Evolutionary conservation across 2,797 vertebrate species (phyloP).

Genomic region (Spheniscus humboldti): DNA sequence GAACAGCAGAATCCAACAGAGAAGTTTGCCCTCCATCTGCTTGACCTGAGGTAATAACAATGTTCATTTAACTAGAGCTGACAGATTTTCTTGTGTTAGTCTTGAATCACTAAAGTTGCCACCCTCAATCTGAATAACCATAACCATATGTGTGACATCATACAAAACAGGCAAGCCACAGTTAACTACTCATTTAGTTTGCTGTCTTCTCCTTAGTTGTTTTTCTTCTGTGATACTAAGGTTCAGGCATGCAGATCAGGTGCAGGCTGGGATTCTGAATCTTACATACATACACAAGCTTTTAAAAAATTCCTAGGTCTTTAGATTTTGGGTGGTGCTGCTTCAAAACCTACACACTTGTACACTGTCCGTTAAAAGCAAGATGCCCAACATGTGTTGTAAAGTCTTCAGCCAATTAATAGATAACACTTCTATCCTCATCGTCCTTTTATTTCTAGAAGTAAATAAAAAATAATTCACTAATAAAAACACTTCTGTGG

Average conservation of each 20-base stretch:
- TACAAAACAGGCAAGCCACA: neutral
- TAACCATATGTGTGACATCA: slow-evolving; percentile 74
- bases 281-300: neutral
- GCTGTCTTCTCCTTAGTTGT: neutral
- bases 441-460: neutral
- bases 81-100: slow-evolving; percentile 79
- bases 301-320: neutral
- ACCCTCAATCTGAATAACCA: slow-evolving; percentile 68
- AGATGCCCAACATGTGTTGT: fast-evolving
- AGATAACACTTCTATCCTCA: neutral
- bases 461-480: neutral
- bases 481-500: neutral
- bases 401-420: neutral
- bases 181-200: neutral
- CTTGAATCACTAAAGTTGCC: slow-evolving; percentile 66
- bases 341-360: neutral
- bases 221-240: neutral
- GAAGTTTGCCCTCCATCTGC: slow-evolving; percentile 82
- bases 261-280: neutral
- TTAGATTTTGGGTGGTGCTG: neutral
- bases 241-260: neutral
- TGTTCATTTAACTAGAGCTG: slow-evolving; percentile 76
- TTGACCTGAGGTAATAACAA: slow-evolving; percentile 82
- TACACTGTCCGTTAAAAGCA: neutral
- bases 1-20: slow-evolving; percentile 77